Evolutionary conservation across 2,797 vertebrate species (phyloP), one percentile per base, ranked within the genome.

Genomic region (Cheracebus regulus): DNA sequence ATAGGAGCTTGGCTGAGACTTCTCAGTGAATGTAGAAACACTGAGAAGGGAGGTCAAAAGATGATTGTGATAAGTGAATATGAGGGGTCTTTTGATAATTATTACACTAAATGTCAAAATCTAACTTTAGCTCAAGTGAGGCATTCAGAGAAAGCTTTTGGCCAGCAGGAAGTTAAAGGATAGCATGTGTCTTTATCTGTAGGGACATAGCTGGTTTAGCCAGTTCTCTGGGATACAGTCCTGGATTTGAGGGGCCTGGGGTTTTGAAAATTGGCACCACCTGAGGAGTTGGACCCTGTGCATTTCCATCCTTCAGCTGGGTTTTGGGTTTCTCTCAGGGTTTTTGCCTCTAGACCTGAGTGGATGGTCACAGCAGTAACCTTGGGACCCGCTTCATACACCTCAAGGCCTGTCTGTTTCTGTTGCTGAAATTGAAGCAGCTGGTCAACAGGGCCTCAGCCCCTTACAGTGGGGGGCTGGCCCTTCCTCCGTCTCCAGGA

Each of bases 1-100:
- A 0, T 33, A 85, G 90, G 90, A 85, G 72, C 72, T 95, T 90
- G 95, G 73, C 70, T 88, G 55, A 83, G 75, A 85, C 90, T 97
- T 89, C 88, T 96, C 85, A 84, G 92, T 48, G 33, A 86, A 75
- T 84, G 39, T 46, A 67, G 82, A 82, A 75, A 90, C 44, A 44
- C 64, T n/a, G 84, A 44, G 17, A 75, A 15, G 13, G 88, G 79
- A 84, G 72, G 48, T 81, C 70, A 79, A 95, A 96, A 89, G 80
- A 64, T 64, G 89, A 81, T 92, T 84, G 24, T 86, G 73, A 80
- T 86, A 70, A 90, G 79, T 52, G 48, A 58, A 80, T 28, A 46
- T 12, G 20, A 7, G 28, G 41, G 13, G 5, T 5, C 11, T 61
- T 97, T 97, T 92, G 78, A 67, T 78, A 90, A 58, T 67, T 81